These are phyloP conservation scores for Hypercompe scribonia DNA, from an alignment of 2,888 invertebrate species.

Conservation along the genomic window DNA sequence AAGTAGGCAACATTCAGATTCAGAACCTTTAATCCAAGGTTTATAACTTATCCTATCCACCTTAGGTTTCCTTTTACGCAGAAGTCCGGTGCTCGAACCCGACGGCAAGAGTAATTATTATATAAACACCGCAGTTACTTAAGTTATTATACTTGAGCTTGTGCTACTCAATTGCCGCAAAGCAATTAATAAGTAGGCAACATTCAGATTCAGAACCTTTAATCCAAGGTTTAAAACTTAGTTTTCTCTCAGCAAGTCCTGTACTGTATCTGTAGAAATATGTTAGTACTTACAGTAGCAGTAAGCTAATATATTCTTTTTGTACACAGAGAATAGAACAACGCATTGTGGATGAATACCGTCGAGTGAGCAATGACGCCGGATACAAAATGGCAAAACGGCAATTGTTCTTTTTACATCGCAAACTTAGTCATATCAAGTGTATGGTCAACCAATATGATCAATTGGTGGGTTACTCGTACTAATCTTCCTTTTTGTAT, in stretches of 20 bases:
- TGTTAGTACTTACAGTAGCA: neutral
- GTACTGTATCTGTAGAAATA: neutral
- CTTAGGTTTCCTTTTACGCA: too few relatives aligned
- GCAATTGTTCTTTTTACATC: conserved; percentile 95
- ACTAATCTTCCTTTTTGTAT: neutral
- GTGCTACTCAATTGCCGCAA: too few relatives aligned
- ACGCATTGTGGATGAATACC: conserved; percentile 94
- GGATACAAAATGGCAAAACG: conserved; percentile 92
- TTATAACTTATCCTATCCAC: too few relatives aligned
- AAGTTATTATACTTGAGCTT: too few relatives aligned
- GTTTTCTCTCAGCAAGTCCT: neutral
- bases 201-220: too few relatives aligned
- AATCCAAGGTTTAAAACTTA: too few relatives aligned
- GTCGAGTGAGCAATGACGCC: conserved; percentile 91
- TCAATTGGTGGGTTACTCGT: conserved; percentile 80
- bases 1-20: neutral
- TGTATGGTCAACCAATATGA: conserved; percentile 95
- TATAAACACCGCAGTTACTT: too few relatives aligned
- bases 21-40: neutral
- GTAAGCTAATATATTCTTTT: neutral
- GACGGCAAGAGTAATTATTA: too few relatives aligned
- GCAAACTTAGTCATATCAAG: conserved; percentile 97
- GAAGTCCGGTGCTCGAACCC: too few relatives aligned
- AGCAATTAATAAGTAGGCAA: too few relatives aligned
- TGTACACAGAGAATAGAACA: conserved; percentile 90